Conservation (phyloP, 1,140 invertebrate species). For the Drosophila nikananu region DNA sequence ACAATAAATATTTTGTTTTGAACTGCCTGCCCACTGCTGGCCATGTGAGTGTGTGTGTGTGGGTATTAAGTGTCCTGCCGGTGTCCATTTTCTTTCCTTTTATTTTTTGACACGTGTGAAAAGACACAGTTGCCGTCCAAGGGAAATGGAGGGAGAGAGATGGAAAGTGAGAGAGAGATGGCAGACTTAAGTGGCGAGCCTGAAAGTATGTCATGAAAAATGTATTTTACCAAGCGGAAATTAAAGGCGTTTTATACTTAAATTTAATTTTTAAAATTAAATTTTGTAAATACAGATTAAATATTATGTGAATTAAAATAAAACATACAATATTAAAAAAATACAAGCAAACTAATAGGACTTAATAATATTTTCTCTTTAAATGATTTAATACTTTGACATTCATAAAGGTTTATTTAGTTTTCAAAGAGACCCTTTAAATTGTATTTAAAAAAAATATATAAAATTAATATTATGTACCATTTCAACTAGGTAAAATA, state of each 20-base stretch:
- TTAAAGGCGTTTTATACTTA: neutral
- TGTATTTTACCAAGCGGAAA: neutral
- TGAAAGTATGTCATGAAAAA: slow-evolving; percentile 59
- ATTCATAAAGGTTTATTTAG: no score
- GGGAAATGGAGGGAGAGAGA: no score
- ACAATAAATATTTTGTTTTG: slow-evolving; percentile 84
- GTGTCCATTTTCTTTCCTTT: slow-evolving; percentile 39
- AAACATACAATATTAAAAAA: neutral
- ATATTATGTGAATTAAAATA: neutral
- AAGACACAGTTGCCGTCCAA: slow-evolving; percentile 48
- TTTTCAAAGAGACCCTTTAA: no score
- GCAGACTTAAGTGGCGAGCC: slow-evolving; percentile 34
- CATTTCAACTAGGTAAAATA: no score
- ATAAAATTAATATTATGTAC: no score
- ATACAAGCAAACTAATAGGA: no score
- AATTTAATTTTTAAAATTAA: neutral
- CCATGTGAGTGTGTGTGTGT: slow-evolving; percentile 20
- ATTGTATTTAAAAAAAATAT: no score
- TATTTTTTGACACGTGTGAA: slow-evolving; percentile 68
- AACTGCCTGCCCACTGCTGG: slow-evolving; percentile 54
- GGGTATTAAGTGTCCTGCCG: slow-evolving; percentile 65
- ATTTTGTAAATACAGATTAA: neutral
- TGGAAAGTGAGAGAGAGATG: neutral
- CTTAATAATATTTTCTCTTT: no score
- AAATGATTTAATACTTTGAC: no score